These are phyloP conservation scores for Siniperca chuatsi DNA, from an alignment of 2,113 vertebrate genomes.

Conservation along the genomic window DNA sequence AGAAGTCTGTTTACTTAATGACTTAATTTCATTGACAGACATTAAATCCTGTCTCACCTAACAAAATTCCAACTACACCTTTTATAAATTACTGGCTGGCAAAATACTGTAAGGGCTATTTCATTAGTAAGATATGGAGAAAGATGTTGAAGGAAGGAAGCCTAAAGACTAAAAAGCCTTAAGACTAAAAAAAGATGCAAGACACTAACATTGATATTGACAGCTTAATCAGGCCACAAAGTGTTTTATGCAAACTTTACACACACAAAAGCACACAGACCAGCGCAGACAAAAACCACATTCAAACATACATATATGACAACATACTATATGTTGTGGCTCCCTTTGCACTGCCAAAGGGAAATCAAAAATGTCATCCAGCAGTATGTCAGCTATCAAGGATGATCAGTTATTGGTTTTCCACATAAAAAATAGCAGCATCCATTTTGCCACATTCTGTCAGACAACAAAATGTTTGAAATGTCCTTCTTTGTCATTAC, in stretches of 20 bases:
- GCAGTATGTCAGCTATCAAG: constrained; percentile 3
- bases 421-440: neutral
- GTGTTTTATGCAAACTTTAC: neutral
- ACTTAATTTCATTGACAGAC: neutral
- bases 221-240: constrained; percentile 29
- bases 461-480: constrained; percentile 8
- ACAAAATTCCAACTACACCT: too few species aligned
- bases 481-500: constrained; percentile 23
- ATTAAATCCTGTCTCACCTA: neutral
- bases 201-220: constrained; percentile 16
- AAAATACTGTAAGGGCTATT: neutral
- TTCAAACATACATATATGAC: neutral
- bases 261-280: neutral
- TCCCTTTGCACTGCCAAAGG: neutral
- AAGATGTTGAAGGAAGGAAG: neutral
- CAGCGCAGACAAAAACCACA: neutral
- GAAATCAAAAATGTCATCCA: neutral
- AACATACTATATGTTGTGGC: neutral
- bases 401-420: neutral
- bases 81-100: neutral
- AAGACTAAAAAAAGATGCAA: neutral
- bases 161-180: neutral
- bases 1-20: neutral
- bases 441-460: neutral
- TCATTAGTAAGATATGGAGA: neutral